Base-by-base conservation (phyloP, 1,140 invertebrate species). In the Drosophila punjabiensis region DNA sequence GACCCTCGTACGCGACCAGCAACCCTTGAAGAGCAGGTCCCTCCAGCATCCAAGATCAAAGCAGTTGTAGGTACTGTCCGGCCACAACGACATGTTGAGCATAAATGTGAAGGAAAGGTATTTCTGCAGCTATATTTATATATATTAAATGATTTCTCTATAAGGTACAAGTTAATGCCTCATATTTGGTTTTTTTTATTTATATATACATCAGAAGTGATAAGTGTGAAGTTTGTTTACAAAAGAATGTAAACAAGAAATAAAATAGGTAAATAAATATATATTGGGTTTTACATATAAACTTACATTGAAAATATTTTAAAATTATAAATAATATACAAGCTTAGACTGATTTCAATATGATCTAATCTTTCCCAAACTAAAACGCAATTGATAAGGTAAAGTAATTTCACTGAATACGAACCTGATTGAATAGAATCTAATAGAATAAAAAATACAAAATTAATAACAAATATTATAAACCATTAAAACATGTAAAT, bases 11-110 rank as follows among this genome's bases (percentile, higher is more conserved):
- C 7, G 28, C 11, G 30, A 39, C 55, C 55, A 14, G 33, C 33
- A 28, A 45, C 64, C 64, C 64, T 35, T 66, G 18, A 35, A 64
- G 55, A 56, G 58, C 58, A 63, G 59, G 39, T 66, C 59, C 39
- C 58, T 66, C 30, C 64, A 45, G 59, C 28, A 35, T 28, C 39
- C 64, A 18, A 24, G 20, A 53, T 20, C 52, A 53, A 18, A 24
- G 39, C 58, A 18, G n/a, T 13, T 66, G 16, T 43, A 24, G 37
- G 28, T 45, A 18, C 20, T 33, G 1, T 30, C 2, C 64, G 35
- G 58, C 39, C 41, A 13, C 24, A 28, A 18, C 58, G 64, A 63
- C 35, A 16, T 20, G 32, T 9, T 35, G 11, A 18, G 30, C 0
- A 0, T 14, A 4, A 20, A 45, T 20, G 14, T 56, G 2, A 20